Evolutionary conservation across 2,113 vertebrate genomes (phyloP).

Genomic region (Numenius arquata): DNA sequence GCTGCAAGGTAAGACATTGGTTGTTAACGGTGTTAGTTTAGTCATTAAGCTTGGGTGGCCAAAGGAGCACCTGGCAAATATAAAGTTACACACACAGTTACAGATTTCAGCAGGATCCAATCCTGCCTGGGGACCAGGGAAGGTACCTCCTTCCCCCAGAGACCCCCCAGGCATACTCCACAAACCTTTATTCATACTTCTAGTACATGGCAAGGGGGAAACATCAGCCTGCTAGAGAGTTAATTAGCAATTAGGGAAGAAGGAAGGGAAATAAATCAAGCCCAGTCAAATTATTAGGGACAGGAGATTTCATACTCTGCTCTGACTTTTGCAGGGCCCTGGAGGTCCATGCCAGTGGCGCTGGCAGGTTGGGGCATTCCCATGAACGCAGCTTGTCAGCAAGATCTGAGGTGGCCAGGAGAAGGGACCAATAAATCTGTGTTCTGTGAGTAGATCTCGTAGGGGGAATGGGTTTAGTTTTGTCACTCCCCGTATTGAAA

Average conservation of each 20-base stretch:
- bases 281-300: neutral
- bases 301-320: neutral
- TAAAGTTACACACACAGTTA: neutral
- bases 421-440: neutral
- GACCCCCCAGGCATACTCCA: fast-evolving
- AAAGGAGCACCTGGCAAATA: conserved; percentile 6
- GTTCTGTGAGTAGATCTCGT: neutral
- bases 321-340: neutral
- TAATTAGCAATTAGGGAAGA: conserved; percentile 1
- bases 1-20: conserved; percentile 79
- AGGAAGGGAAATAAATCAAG: neutral
- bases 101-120: neutral
- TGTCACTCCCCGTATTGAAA: neutral
- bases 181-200: neutral
- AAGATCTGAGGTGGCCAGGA: neutral
- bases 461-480: fast-evolving
- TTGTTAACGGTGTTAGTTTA: conserved; percentile 73
- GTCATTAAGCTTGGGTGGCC: conserved; percentile 3
- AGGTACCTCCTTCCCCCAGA: neutral
- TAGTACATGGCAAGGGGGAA: neutral
- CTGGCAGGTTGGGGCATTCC: neutral
- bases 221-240: neutral
- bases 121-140: neutral
- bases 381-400: fast-evolving
- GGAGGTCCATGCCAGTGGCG: neutral